phyloP scores from a whole-genome alignment of 2,797 vertebrate species.

The Channa striata region DNA sequence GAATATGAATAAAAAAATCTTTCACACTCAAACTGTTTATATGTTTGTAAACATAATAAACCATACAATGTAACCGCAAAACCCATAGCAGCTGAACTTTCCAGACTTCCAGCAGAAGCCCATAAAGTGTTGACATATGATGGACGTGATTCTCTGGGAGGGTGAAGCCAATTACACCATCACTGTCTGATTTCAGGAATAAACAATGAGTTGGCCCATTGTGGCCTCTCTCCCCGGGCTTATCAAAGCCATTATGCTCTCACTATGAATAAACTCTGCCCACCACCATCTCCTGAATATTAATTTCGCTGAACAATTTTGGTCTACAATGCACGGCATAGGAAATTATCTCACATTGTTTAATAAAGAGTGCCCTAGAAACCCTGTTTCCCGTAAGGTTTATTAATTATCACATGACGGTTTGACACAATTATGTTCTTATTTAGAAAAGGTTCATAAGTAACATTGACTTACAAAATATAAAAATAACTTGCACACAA shows the following conservation, averaged over 20 bases:
- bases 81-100: too few species aligned
- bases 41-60: too few species aligned
- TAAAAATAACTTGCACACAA: slow-evolving; percentile 46
- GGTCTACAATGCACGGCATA: slow-evolving; percentile 21
- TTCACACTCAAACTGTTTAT: too few species aligned
- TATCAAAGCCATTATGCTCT: slow-evolving; percentile 32
- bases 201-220: slow-evolving; percentile 24
- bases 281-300: slow-evolving; percentile 16
- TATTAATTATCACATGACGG: slow-evolving; percentile 55
- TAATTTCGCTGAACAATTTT: slow-evolving; percentile 41
- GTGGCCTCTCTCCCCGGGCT: slow-evolving; percentile 27
- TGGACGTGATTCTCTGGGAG: too few species aligned
- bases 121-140: too few species aligned
- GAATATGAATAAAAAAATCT: background rate
- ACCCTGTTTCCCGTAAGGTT: slow-evolving; percentile 49
- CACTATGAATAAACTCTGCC: slow-evolving; percentile 42
- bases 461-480: slow-evolving; percentile 34
- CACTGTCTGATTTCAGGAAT: slow-evolving; percentile 6
- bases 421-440: slow-evolving; percentile 67
- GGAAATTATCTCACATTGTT: slow-evolving; percentile 46
- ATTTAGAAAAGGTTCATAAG: slow-evolving; percentile 59
- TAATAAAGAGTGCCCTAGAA: slow-evolving; percentile 63
- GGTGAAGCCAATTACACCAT: too few species aligned
- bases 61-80: too few species aligned
- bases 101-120: too few species aligned